Percentiles rank a stretch among this genome's conserved stretches.
Conservation (phyloP, 1,140 invertebrate genomes). For the Bombus difficillimus region DNA sequence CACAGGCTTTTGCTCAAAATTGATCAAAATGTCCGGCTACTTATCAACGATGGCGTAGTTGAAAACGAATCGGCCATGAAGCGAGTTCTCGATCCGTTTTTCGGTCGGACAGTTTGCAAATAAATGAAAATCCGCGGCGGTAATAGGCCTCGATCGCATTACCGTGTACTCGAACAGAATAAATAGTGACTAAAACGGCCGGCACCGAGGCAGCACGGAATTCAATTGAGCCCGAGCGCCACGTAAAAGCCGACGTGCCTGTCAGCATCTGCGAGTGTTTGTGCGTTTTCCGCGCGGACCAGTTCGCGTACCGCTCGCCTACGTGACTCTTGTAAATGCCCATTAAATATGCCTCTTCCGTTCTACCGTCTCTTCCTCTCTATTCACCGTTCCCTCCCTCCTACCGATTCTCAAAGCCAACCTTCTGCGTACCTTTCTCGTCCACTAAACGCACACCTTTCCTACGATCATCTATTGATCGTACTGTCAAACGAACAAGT, state of each 20-base stretch:
- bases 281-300: slow-evolving; percentile 34
- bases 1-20: not conserved
- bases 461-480: slow-evolving; percentile 18
- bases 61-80: slow-evolving; percentile 22
- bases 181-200: slow-evolving; percentile 65
- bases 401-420: not conserved
- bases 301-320: not conserved
- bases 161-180: slow-evolving; percentile 61
- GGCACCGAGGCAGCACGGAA: slow-evolving; percentile 17
- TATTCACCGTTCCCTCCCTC: not conserved
- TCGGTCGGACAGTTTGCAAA: slow-evolving; percentile 55
- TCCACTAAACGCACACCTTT: not conserved
- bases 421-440: not conserved
- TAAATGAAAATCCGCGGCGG: slow-evolving; percentile 63
- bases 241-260: slow-evolving; percentile 58
- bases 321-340: slow-evolving; percentile 59
- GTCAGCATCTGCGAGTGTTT: slow-evolving; percentile 30
- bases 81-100: slow-evolving; percentile 49
- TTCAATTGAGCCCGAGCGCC: slow-evolving; percentile 49
- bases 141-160: slow-evolving; percentile 65
- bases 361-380: slow-evolving; percentile 1
- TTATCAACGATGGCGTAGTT: not conserved
- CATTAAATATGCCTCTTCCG: slow-evolving; percentile 70
- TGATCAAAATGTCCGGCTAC: not conserved
- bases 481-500: slow-evolving; percentile 18